phyloP scores from a whole-genome alignment of 1,140 invertebrate genomes.

The Amyelois transitella region DNA sequence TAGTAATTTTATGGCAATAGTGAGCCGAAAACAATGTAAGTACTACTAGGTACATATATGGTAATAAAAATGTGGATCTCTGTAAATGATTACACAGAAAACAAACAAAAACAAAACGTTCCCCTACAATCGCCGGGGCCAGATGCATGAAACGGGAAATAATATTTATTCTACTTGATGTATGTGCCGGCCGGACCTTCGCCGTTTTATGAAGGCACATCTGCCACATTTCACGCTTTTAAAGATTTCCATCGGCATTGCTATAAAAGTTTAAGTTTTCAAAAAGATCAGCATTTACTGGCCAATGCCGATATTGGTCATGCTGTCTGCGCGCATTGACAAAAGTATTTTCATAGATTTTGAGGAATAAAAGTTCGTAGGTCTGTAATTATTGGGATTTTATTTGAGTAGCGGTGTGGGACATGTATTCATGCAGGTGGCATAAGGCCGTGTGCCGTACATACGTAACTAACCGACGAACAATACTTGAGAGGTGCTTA shows the following conservation, averaged over 20 bases:
- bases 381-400: conserved; percentile 8
- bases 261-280: conserved; percentile 64
- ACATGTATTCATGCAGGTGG: conserved; percentile 28
- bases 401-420: conserved; percentile 8
- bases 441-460: conserved; percentile 39
- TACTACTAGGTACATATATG: too few species aligned
- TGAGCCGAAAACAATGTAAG: too few species aligned
- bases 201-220: conserved; percentile 43
- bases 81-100: neutral
- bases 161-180: conserved; percentile 40
- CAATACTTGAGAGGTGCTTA: conserved; percentile 65
- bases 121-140: conserved; percentile 2
- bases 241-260: conserved; percentile 59
- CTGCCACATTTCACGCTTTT: conserved; percentile 69
- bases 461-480: conserved; percentile 47
- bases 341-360: conserved; percentile 17
- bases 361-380: conserved; percentile 20
- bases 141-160: conserved; percentile 17
- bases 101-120: neutral
- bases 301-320: conserved; percentile 53
- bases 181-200: conserved; percentile 19
- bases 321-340: conserved; percentile 43
- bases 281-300: conserved; percentile 45
- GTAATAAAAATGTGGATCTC: neutral
- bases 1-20: too few species aligned